Conservation (phyloP, 2,113 vertebrate species). For the Gavia stellata region DNA sequence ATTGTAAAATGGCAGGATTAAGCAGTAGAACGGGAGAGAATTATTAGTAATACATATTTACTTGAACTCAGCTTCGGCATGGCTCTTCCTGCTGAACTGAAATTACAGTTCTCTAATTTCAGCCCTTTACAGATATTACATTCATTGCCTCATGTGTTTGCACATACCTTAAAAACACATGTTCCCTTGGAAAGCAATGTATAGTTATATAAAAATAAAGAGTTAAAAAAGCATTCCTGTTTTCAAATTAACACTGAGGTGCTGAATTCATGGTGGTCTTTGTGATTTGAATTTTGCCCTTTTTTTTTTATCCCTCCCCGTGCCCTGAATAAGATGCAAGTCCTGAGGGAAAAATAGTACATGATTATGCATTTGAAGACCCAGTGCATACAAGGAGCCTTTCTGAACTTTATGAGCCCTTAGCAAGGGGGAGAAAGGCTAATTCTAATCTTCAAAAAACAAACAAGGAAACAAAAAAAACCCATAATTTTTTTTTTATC, state of each 20-base stretch:
- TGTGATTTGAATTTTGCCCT: not conserved
- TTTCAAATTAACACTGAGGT: conserved; percentile 46
- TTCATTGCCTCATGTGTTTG: not conserved
- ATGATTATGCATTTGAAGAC: not conserved
- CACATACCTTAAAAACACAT: not conserved
- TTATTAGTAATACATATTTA: not conserved
- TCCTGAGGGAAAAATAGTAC: not conserved
- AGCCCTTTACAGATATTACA: not conserved
- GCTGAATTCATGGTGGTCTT: conserved; percentile 9
- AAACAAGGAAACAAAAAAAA: not conserved
- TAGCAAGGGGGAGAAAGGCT: not conserved
- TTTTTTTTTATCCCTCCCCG: not conserved
- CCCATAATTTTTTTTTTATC: not conserved
- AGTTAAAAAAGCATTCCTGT: conserved; percentile 10
- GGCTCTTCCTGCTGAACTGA: not conserved
- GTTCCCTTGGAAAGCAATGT: not conserved
- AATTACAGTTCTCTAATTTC: not conserved
- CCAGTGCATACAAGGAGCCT: not conserved
- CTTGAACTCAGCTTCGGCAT: not conserved
- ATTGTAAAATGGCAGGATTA: not conserved
- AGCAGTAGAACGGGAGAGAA: not conserved
- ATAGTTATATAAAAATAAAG: not conserved
- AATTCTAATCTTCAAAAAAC: not conserved
- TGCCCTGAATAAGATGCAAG: not conserved
- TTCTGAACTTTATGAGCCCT: not conserved